Percentiles rank a stretch among this genome's conserved stretches.
Evolutionary conservation across 2,113 vertebrate genomes (phyloP).

Genomic region (Anhinga rufa): DNA sequence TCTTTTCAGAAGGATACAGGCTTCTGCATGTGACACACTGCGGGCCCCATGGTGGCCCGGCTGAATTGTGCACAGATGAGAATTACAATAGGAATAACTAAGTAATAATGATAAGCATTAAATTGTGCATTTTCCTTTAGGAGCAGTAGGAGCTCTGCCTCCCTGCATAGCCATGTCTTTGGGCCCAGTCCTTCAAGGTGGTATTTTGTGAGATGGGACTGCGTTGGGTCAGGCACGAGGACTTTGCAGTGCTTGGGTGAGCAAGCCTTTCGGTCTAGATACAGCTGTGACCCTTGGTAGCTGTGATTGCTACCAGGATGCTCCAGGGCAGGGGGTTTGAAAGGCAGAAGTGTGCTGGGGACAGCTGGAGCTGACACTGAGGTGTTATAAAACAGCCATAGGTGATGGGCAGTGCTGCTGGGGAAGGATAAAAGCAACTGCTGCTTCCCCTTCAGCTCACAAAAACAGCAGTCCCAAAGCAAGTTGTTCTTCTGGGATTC

Average conservation of each 20-base stretch:
- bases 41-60: too few species aligned
- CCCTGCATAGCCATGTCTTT: not conserved
- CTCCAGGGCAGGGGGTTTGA: not conserved
- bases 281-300: not conserved
- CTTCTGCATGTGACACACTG: not conserved
- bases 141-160: not conserved
- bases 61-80: not conserved
- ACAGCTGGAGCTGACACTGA: not conserved
- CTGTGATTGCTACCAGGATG: not conserved
- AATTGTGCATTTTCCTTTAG: not conserved
- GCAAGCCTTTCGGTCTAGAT: too few species aligned
- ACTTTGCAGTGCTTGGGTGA: not conserved
- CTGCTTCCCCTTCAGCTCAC: not conserved
- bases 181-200: fast-evolving
- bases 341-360: not conserved
- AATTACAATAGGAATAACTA: not conserved
- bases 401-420: fast-evolving
- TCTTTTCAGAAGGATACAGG: not conserved
- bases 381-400: not conserved
- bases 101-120: not conserved
- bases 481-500: not conserved
- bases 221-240: not conserved
- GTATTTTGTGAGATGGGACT: not conserved
- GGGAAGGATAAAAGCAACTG: not conserved
- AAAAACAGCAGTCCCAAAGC: not conserved